Evolutionary conservation across 2,113 vertebrate genomes (phyloP).

Genomic region (Dendrocopos noguchii): DNA sequence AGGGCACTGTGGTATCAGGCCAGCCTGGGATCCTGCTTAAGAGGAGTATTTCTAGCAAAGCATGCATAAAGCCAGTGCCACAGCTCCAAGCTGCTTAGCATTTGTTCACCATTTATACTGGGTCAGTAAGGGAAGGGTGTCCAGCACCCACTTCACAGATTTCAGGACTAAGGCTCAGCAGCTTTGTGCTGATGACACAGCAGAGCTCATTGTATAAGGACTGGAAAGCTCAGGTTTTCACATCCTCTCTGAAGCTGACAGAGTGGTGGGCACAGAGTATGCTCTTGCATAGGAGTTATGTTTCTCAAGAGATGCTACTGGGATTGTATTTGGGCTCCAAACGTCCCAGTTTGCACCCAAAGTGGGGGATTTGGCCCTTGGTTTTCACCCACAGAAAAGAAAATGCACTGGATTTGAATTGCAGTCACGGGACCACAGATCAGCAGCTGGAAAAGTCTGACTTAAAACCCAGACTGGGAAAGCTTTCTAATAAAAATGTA

Average conservation of each 20-base stretch:
- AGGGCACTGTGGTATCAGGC: neutral
- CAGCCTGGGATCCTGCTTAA: neutral
- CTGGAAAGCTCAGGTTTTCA: neutral
- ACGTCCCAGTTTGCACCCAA: neutral
- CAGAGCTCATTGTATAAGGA: accelerated
- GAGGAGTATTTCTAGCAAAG: neutral
- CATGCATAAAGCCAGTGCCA: neutral
- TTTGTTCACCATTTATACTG: neutral
- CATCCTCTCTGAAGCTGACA: neutral
- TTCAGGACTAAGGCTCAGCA: neutral
- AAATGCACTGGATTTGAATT: neutral
- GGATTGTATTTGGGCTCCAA: accelerated
- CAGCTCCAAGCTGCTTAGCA: neutral
- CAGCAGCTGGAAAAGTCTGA: neutral
- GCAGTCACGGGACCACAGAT: neutral
- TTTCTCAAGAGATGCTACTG: neutral
- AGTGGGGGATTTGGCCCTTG: neutral
- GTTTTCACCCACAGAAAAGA: neutral
- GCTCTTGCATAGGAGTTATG: accelerated
- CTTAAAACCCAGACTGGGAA: neutral
- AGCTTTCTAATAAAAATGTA: neutral
- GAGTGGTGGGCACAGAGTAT: neutral
- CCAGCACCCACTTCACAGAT: neutral
- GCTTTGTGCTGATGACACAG: neutral
- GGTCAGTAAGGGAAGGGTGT: neutral